Evolutionary conservation across 2,888 invertebrate genomes (phyloP), one percentile per base, ranked within the genome.

Genomic region (Polydrusus pterygomalis): DNA sequence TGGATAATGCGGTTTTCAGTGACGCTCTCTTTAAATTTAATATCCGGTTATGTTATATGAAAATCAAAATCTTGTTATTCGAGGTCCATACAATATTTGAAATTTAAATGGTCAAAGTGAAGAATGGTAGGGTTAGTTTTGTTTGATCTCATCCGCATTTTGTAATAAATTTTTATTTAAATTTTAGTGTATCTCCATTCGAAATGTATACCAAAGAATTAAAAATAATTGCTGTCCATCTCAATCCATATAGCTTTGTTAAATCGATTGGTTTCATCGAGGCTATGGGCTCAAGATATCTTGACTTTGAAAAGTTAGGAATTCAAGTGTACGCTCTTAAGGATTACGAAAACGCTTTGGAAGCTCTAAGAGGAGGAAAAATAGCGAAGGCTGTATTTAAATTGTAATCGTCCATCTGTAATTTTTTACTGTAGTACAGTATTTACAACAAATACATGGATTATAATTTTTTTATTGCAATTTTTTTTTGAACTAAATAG

Each of bases 171-270:
- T 47, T 17, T 17, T 17, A 51, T 49, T 15, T 54, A 49, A 40
- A 10, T 85, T 88, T 47, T 85, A 91, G 91, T 51, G 80, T 91
- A 34, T 89, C 90, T 56, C 92, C 92, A 0, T 92, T 86, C 83
- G 87, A 91, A 75, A 88, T 93, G 25, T 93, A 90, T 84, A 87
- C 89, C 82, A 92, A 92, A 79, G 94, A 94, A 84, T 68, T 92
- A 74, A 91, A 90, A 0, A 87, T 94, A 6, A 86, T 91, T 45
- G 93, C 92, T 0, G 91, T 92, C 0, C 91, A 91, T 79, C 91
- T 93, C 72, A 94, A 94, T 82, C 93, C 93, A 0, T 92, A 89
- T 83, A 90, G 90, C 18, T 93, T 93, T 85, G 90, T 90, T 0
- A 93, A 91, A 80, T 91, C 92, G 0, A 84, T 94, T 10, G 89